Evolutionary conservation across 1,140 invertebrate species (phyloP).

Genomic region (Cydia pomonella): DNA sequence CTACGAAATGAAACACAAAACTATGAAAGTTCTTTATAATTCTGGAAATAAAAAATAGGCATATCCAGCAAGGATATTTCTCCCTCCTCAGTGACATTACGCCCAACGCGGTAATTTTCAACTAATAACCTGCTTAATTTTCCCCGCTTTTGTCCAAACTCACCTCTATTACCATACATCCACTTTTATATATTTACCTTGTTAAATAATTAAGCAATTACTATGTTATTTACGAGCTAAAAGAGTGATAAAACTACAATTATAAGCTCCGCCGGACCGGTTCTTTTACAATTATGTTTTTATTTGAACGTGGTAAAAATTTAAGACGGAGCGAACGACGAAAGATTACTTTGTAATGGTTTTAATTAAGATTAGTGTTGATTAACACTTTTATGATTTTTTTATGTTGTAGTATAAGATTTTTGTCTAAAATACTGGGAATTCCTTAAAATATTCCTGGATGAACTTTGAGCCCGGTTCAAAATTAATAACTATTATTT

Average conservation of each 20-base stretch:
- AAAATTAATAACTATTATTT: neutral
- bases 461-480: no score
- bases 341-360: conserved; percentile 23
- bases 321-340: conserved; percentile 1
- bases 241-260: conserved; percentile 24
- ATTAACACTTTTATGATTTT: conserved; percentile 20
- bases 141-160: conserved; percentile 54
- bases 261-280: conserved; percentile 17
- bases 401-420: neutral
- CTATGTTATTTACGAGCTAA: conserved; percentile 28
- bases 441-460: no score
- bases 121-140: conserved; percentile 77
- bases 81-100: conserved; percentile 58
- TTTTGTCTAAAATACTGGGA: neutral
- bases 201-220: conserved; percentile 30
- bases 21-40: no score
- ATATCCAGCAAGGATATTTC: neutral
- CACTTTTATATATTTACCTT: conserved; percentile 27
- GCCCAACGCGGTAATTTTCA: conserved; percentile 69
- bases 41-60: neutral
- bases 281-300: conserved; percentile 7
- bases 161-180: conserved; percentile 21
- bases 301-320: neutral
- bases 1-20: no score
- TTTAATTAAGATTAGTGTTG: conserved; percentile 21